phyloP scores from a whole-genome alignment of 2,888 invertebrate species.

The Gymnoscelis rufifasciata region DNA sequence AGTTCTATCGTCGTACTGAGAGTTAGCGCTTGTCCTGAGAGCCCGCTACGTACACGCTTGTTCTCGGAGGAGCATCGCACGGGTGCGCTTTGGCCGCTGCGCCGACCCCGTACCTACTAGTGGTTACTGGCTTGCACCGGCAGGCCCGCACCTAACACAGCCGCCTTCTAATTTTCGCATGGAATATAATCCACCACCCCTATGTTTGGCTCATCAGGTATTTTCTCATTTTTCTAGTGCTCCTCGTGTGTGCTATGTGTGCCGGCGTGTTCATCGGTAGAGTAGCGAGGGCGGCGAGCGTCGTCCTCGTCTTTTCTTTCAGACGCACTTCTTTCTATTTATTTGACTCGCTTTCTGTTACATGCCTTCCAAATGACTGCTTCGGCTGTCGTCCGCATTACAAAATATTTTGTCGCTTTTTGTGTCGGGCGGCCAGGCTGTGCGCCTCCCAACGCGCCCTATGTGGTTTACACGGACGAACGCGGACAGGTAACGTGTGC shows the following conservation, averaged over 20 bases:
- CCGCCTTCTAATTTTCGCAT: slow-evolving; percentile 78
- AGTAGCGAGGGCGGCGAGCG: slow-evolving; percentile 58
- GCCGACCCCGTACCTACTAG: slow-evolving; percentile 69
- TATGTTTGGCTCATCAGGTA: slow-evolving; percentile 79
- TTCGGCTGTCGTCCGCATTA: slow-evolving; percentile 74
- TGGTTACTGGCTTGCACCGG: slow-evolving; percentile 71
- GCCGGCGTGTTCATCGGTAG: slow-evolving; percentile 68
- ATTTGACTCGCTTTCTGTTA: slow-evolving; percentile 78
- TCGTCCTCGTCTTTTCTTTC: slow-evolving; percentile 56
- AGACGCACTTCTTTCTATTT: slow-evolving; percentile 71
- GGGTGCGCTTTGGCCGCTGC: slow-evolving; percentile 75
- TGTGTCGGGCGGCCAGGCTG: slow-evolving; percentile 76
- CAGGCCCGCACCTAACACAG: slow-evolving; percentile 77
- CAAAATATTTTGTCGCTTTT: slow-evolving; percentile 74
- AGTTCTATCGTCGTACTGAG: slow-evolving; percentile 71
- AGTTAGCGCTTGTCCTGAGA: slow-evolving; percentile 75
- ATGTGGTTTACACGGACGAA: slow-evolving; percentile 97
- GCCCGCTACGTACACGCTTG: slow-evolving; percentile 79
- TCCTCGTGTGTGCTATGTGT: slow-evolving; percentile 74
- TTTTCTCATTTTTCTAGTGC: slow-evolving; percentile 75
- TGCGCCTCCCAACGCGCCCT: slow-evolving; percentile 93
- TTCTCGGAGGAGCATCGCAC: slow-evolving; percentile 71
- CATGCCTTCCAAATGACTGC: slow-evolving; percentile 79
- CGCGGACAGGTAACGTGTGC: slow-evolving; percentile 93
- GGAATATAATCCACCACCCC: slow-evolving; percentile 77